Base-by-base conservation (phyloP, 2,888 invertebrate genomes). In the Lasioglossum zephyrum region DNA sequence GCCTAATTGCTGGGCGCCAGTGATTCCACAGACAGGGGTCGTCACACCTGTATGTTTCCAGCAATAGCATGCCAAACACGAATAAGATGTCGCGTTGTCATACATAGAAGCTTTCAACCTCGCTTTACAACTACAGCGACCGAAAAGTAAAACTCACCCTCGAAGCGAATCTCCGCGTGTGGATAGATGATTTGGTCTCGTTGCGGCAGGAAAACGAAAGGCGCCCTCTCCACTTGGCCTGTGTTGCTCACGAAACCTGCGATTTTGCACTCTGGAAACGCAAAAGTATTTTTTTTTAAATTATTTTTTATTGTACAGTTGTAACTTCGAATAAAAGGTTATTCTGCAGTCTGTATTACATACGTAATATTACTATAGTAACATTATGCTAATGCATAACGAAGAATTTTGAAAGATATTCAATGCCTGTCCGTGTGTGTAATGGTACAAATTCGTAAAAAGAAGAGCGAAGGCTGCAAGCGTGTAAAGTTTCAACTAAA, bases 101-200 rank as follows among this genome's bases (percentile, higher is more conserved):
- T 49, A 39, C 41, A 6, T 8, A 31, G 26, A 31, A 39, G 22
- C 0, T 31, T n/a, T 0, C 9, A 2, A 41, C 44, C 44, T 44
- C 2, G 44, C 44, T 44, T 11, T 44, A n/a, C 57, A 0, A n/a
- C 57, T 4, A n/a, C 26, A 4, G 13, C n/a, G 41, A 66, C 11
- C 44, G 22, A 5, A 3, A 44, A 31, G 39, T 8, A 60, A 49
- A 41, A 66, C 47, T 77, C 95, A 97, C 98, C 97, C 95, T 97
- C 96, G 95, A 98, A 97, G 92, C 96, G 97, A 93, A 98, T 98
- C 96, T 98, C 98, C 92, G 97, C 97, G 88, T 98, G 98, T 1
- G 98, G 98, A 95, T 98, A 97, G 91, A 98, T 97, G 91, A 98
- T 98, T 95, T 98, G 98, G 70, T 98, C 98, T 93, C 97, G 97